Evolutionary conservation across 2,113 vertebrate genomes (phyloP).

Genomic region (Pelvicachromis taeniatus): DNA sequence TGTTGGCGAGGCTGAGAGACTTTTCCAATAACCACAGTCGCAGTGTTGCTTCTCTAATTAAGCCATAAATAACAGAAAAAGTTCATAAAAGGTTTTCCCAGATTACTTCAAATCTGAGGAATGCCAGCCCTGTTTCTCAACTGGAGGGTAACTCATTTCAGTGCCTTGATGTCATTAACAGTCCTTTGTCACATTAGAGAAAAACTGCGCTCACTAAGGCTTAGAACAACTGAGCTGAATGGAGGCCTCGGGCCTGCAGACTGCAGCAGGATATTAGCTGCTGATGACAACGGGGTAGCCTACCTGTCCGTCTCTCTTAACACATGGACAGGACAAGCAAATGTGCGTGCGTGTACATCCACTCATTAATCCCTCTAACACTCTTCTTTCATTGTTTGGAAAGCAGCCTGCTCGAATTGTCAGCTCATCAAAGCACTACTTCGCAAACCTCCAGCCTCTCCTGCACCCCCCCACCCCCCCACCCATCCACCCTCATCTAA

Average conservation of each 20-base stretch:
- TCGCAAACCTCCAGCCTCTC: not conserved
- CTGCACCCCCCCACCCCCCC: not conserved
- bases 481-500: not conserved
- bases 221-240: not conserved
- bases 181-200: not conserved
- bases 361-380: not conserved
- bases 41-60: not conserved
- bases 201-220: not conserved
- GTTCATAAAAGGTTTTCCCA: not conserved
- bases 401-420: not conserved
- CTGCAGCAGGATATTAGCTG: conserved; percentile 23
- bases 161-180: not conserved
- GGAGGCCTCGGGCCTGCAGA: not conserved
- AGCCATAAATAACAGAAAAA: not conserved
- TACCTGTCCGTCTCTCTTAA: not conserved
- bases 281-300: conserved; percentile 20
- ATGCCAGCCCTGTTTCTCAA: not conserved
- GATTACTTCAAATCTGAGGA: not conserved
- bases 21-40: not conserved
- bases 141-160: not conserved
- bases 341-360: not conserved
- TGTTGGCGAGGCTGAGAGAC: not conserved
- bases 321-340: not conserved
- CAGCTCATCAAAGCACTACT: conserved; percentile 9
- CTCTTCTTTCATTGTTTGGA: conserved; percentile 5